phyloP scores from a whole-genome alignment of 1,140 invertebrate species.

The Homarus americanus region DNA sequence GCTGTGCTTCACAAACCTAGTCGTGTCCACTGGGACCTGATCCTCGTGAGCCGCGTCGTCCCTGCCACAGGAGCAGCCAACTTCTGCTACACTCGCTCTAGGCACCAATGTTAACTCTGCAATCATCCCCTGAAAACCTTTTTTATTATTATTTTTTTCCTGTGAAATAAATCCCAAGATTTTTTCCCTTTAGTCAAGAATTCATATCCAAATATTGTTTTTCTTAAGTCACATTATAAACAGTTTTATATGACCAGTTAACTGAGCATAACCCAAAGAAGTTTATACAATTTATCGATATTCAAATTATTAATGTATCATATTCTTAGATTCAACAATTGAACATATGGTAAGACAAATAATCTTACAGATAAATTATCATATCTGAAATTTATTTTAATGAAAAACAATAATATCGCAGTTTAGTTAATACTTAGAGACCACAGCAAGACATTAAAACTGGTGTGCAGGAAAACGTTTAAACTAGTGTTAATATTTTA shows the following conservation, averaged over 20 bases:
- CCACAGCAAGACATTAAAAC: neutral
- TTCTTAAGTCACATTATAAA: too few relatives aligned
- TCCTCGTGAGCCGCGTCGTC: neutral
- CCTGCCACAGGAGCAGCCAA: neutral
- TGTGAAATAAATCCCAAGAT: neutral
- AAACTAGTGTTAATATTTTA: neutral
- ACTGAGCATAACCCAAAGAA: too few relatives aligned
- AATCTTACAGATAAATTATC: neutral
- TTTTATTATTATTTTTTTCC: neutral
- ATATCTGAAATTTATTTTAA: too few relatives aligned
- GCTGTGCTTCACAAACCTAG: neutral
- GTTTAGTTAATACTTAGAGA: neutral
- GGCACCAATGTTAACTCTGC: neutral
- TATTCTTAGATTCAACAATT: too few relatives aligned
- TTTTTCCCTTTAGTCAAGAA: neutral
- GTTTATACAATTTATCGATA: too few relatives aligned
- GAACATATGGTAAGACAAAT: too few relatives aligned
- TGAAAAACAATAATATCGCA: too few relatives aligned
- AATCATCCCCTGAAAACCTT: neutral
- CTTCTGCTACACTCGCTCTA: neutral
- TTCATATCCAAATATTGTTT: too few relatives aligned
- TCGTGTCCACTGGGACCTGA: slow-evolving; percentile 34
- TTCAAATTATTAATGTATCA: too few relatives aligned
- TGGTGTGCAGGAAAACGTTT: neutral
- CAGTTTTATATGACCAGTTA: neutral